phyloP scores from a whole-genome alignment of 2,797 vertebrate species.

The Neomorphus geoffroyi region DNA sequence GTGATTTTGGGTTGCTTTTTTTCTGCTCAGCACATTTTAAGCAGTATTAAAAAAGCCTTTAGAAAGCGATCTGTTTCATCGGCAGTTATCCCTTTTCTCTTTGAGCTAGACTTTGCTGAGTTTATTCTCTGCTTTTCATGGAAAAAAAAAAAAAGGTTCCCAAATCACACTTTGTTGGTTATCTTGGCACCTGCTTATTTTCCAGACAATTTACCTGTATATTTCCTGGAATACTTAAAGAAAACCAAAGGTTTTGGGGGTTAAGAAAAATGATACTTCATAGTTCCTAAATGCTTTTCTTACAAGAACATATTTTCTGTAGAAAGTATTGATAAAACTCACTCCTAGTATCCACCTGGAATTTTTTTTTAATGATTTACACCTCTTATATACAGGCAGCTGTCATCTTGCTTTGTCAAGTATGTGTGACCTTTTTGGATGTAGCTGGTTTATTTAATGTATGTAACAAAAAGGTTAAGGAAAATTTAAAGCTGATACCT shows the following conservation, averaged over 20 bases:
- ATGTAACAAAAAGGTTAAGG: background rate
- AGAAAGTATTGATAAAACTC: background rate
- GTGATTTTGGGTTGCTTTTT: conserved; percentile 32
- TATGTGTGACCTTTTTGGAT: background rate
- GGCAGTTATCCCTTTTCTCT: background rate
- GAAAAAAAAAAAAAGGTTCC: background rate
- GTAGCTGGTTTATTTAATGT: background rate
- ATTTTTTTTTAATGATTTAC: background rate
- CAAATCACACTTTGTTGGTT: background rate
- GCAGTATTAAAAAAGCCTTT: background rate
- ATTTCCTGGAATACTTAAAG: background rate
- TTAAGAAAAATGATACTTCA: background rate
- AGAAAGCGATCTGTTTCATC: background rate
- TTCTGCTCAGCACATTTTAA: conserved; percentile 54
- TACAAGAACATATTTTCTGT: background rate
- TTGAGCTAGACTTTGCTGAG: background rate
- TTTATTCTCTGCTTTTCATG: background rate
- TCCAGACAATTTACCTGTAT: background rate
- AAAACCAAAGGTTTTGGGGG: background rate
- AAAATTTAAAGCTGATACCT: background rate
- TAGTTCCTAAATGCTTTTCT: background rate
- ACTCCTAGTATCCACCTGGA: background rate
- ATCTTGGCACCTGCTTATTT: background rate
- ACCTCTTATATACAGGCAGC: background rate
- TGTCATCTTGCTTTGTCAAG: background rate